Evolutionary conservation across 2,888 invertebrate species (phyloP).

Genomic region (Dioctria rufipes): DNA sequence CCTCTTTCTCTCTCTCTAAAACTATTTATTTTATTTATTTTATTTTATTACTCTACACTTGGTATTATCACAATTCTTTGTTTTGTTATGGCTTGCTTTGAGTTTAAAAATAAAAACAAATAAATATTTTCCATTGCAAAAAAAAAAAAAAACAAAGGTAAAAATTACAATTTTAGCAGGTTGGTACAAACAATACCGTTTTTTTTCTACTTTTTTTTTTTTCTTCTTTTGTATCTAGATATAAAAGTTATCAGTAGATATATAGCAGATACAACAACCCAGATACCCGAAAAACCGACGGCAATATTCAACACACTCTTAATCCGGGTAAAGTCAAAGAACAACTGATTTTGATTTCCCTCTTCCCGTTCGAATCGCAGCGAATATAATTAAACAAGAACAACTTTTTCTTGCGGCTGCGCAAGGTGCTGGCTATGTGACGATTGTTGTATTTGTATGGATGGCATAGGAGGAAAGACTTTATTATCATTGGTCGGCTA

Average conservation of each 20-base stretch:
- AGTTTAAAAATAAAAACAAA: neutral
- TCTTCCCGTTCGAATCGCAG: neutral
- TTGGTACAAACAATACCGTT: too few species aligned
- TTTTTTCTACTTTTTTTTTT: neutral
- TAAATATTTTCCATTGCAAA: too few species aligned
- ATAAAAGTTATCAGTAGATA: neutral
- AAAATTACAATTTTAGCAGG: too few species aligned
- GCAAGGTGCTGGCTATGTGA: too few species aligned
- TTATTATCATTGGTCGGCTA: neutral
- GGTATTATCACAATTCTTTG: neutral
- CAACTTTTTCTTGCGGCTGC: too few species aligned
- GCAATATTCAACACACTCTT: constrained; percentile 4
- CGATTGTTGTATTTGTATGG: too few species aligned
- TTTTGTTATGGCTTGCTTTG: neutral
- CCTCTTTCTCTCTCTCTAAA: too few species aligned
- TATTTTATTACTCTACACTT: neutral
- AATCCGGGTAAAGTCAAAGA: constrained; percentile 42
- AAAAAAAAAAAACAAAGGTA: too few species aligned
- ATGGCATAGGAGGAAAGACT: neutral
- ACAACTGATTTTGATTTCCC: constrained; percentile 50
- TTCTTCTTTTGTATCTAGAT: neutral
- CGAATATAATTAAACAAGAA: too few species aligned
- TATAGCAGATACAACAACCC: neutral
- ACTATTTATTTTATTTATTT: too few species aligned
- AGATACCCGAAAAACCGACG: constrained; percentile 43